Evolutionary conservation across 2,797 vertebrate species (phyloP).

Genomic region (Tarsius wallacei): DNA sequence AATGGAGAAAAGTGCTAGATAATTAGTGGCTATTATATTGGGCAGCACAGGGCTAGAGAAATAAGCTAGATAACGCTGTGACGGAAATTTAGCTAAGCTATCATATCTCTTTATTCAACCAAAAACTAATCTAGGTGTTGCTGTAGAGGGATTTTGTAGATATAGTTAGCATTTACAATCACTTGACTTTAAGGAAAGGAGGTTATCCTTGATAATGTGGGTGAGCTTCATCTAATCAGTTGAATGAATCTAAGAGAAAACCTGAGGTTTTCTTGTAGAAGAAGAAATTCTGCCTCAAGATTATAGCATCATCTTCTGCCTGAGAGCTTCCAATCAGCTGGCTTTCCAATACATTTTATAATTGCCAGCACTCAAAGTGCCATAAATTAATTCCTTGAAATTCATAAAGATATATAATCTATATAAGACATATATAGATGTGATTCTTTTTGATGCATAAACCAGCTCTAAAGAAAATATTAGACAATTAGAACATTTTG

Average conservation of each 20-base stretch:
- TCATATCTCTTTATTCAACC: neutral
- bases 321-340: neutral
- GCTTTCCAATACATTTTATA: neutral
- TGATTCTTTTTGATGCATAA: neutral
- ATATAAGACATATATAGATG: too few species aligned
- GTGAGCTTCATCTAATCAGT: neutral
- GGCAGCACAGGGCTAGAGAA: neutral
- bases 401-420: neutral
- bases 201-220: neutral
- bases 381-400: neutral
- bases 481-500: neutral
- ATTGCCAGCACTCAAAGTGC: neutral
- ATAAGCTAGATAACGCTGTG: neutral
- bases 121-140: neutral
- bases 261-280: neutral
- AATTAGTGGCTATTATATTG: too few species aligned
- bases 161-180: neutral
- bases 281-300: neutral
- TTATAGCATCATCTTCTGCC: neutral
- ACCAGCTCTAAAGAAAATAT: neutral
- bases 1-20: neutral
- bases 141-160: neutral
- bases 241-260: conserved; percentile 31
- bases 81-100: neutral
- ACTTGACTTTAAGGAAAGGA: neutral